Evolutionary conservation across 2,797 vertebrate genomes (phyloP), one percentile per base, ranked within the genome.

Genomic region (Channa striata): DNA sequence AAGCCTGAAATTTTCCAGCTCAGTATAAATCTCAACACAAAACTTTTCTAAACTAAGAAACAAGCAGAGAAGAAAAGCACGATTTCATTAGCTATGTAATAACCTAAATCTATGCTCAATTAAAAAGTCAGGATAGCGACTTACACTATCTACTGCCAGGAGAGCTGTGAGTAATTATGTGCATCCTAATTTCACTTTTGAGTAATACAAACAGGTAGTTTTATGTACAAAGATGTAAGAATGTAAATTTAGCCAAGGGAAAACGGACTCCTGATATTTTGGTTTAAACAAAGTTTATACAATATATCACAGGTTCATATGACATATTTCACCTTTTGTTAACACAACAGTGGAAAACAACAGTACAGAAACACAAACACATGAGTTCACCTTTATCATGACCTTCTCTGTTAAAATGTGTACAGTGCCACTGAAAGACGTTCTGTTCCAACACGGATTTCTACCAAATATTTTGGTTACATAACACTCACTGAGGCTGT

Each of bases 141-240:
- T 68, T 67, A 12, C 68, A 5, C 14, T 33, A 51, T 48, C 43
- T 52, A 16, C 34, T 44, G 17, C 12, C 25, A 30, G 25, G 33
- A 66, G 21, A 49, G 63, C 20, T 36, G 11, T 56, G 40, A 65
- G 3, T 3, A 63, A 56, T 66, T 59, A 62, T 77, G 58, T 72
- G 60, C 48, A 72, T 79, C 33, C 33, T 59, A 53, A 77, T 70
- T 68, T 74, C 57, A 72, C 36, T 50, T 72, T 13, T 23, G 40
- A 78, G 63, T 21, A 17, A 64, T 59, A 61, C 17, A 68, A 51
- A 59, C 49, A 56, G 50, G 54, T 7, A 51, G 14, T 54, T 53
- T 42, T 14, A 43, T 50, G 44, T 8, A 12, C 42, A 59, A 59
- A 60, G 40, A 42, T 47, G 30, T 39, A 19, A 39, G 1, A 5